A percentile compares a stretch with the other conserved stretches of the same genome.
Evolutionary conservation across 1,140 invertebrate species (phyloP).

Genomic region (Ganaspis sp.): DNA sequence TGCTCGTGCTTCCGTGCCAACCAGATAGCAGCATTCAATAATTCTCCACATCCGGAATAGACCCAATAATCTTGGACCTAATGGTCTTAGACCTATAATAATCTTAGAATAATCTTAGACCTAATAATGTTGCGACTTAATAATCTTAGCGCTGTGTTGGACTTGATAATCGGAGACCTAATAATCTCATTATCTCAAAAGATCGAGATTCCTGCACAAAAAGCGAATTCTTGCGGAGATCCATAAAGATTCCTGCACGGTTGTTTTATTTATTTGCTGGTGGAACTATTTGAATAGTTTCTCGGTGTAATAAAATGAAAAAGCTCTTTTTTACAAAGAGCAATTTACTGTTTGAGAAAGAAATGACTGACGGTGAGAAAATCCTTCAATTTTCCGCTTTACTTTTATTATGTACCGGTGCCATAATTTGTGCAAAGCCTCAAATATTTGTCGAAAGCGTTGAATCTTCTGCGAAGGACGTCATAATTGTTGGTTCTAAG

Average conservation of each 20-base stretch:
- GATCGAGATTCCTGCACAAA: no score
- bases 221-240: no score
- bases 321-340: no score
- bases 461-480: constrained; percentile 11
- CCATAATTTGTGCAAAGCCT: constrained; percentile 11
- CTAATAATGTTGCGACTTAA: no score
- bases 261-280: neutral
- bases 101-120: no score
- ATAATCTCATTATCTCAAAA: no score
- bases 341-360: neutral
- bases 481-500: constrained; percentile 26
- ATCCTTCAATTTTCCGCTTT: constrained; percentile 3
- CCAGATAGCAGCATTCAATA: neutral
- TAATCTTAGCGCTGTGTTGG: no score
- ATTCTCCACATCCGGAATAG: no score
- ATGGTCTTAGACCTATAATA: no score
- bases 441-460: constrained; percentile 16
- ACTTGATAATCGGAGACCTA: no score
- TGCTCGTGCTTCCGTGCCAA: constrained; percentile 15
- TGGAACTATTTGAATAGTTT: neutral
- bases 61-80: no score
- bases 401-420: neutral
- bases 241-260: neutral
- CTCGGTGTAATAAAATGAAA: neutral
- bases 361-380: neutral